A percentile compares a stretch with the other conserved stretches of the same genome.
These are phyloP conservation scores for Drosophila ambigua DNA, from an alignment of 1,140 invertebrate genomes.

Conservation along the genomic window DNA sequence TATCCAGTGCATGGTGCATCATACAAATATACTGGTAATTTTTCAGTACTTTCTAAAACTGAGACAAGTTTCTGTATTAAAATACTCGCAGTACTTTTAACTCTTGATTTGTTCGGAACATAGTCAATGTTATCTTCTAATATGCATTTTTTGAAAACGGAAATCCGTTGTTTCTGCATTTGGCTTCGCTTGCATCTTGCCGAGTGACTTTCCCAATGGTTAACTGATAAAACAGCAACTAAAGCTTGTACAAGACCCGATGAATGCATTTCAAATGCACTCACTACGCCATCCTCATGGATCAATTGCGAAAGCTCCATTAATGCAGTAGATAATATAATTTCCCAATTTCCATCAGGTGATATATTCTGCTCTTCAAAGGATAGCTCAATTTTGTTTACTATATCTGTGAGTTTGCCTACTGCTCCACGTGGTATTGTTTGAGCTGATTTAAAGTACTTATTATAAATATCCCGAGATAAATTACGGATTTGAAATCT, in stretches of 20 bases:
- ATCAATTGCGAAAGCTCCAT: constrained; percentile 92
- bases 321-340: constrained; percentile 88
- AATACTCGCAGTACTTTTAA: constrained; percentile 87
- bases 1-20: constrained; percentile 95
- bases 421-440: constrained; percentile 94
- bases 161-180: constrained; percentile 89
- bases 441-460: constrained; percentile 94
- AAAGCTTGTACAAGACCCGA: constrained; percentile 97
- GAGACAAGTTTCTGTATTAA: constrained; percentile 95
- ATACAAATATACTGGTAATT: constrained; percentile 96
- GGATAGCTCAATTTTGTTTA: constrained; percentile 91
- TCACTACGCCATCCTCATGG: constrained; percentile 95
- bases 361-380: constrained; percentile 88
- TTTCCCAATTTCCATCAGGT: constrained; percentile 86
- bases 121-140: constrained; percentile 80
- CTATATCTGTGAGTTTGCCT: constrained; percentile 92
- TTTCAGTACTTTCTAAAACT: constrained; percentile 97
- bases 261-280: constrained; percentile 97
- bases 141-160: constrained; percentile 91
- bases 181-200: constrained; percentile 85
- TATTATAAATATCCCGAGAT: constrained; percentile 94
- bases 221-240: constrained; percentile 90
- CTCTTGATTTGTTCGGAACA: constrained; percentile 15
- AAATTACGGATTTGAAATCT: constrained; percentile 92
- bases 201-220: constrained; percentile 85